Base-by-base conservation (phyloP, 1,140 invertebrate species). In the Macrotrachela quadricornifera region DNA sequence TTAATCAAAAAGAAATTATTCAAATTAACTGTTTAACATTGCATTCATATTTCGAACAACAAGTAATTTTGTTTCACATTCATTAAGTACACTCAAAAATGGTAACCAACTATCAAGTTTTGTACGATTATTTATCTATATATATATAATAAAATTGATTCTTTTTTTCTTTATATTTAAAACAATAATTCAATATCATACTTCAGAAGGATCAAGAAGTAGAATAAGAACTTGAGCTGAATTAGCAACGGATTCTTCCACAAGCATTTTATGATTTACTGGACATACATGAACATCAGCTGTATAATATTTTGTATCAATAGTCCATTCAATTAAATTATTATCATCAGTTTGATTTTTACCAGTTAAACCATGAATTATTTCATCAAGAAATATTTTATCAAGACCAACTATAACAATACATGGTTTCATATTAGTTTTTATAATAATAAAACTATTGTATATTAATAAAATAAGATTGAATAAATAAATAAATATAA, bases 251-350 rank as follows among this genome's bases (percentile, higher is more conserved):
- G 63, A 54, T 57, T 68, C 49, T 56, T 70, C 63, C 42, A 73
- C 65, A 51, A 70, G 62, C 1, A 68, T 64, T 58, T 73, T 67
- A 36, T 65, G 63, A 56, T 71, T 60, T n/a, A 73, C 64, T 0
- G 63, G 55, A 59, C 74, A 77, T 9, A 80, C 54, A 37, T 73
- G 58, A 40, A 79, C 66, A 61, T 75, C 69, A 21, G 76, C 70
- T 50, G 71, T 73, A 56, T 80, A 80, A 69, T 80, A 80, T 62
- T 79, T 80, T 36, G 76, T 80, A 42, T 76, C 70, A 53, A 79
- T 75, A 50, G 73, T 62, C 76, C 77, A 78, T 30, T 30, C 21
- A 30, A 30, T 30, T 30, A 8, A 8, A 30, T 30, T 30, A 30
- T 30, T 30, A 30, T 30, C 21, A 30, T 4, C 8, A 4, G 21